These are phyloP conservation scores for Dermatemys mawii DNA, from an alignment of 2,113 vertebrate genomes.

Conservation along the genomic window DNA sequence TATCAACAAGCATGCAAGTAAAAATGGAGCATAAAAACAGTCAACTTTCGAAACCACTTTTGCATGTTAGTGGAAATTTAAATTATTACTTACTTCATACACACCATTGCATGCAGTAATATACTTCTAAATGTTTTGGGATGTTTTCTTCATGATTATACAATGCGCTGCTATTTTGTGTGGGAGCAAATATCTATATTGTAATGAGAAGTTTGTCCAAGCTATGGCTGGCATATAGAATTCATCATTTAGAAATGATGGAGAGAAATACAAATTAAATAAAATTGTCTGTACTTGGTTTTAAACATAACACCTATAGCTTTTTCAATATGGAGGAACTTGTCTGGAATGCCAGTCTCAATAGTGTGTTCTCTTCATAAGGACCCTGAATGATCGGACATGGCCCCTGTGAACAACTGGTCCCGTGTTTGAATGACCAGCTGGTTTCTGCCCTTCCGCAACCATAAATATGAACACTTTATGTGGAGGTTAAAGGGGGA, in stretches of 20 bases:
- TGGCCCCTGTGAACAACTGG: neutral
- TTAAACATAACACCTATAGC: neutral
- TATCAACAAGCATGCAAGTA: conserved; percentile 30
- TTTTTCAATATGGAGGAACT: neutral
- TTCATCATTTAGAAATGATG: neutral
- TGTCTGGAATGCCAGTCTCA: neutral
- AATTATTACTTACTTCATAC: neutral
- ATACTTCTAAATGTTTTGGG: neutral
- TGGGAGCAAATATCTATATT: neutral
- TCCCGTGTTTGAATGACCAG: neutral
- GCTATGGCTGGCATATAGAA: neutral
- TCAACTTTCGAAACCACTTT: neutral
- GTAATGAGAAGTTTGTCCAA: neutral
- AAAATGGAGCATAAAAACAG: conserved; percentile 1
- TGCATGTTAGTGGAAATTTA: neutral
- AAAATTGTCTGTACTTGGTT: neutral
- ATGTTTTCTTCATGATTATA: neutral
- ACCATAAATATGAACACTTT: neutral
- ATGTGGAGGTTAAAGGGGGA: neutral
- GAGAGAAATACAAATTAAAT: neutral
- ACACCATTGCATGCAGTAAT: neutral
- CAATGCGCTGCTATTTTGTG: neutral
- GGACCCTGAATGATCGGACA: neutral
- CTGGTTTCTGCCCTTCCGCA: neutral
- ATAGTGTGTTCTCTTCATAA: neutral